These are phyloP conservation scores for Muntiacus muntjak DNA, from an alignment of 2,113 vertebrate species.

Conservation along the genomic window DNA sequence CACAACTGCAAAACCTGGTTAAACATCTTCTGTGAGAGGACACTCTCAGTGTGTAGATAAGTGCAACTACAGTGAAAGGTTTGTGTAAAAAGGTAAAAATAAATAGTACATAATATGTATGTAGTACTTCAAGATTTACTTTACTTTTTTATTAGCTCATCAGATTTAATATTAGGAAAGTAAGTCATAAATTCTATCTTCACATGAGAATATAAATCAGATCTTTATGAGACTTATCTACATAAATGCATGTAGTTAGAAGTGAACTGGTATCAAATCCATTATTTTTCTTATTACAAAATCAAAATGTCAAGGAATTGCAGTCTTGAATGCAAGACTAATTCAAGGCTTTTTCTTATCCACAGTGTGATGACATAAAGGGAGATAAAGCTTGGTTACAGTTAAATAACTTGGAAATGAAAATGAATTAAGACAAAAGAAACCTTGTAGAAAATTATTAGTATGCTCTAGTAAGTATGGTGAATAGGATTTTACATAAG, in stretches of 20 bases:
- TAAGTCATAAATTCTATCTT: neutral
- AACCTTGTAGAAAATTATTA: neutral
- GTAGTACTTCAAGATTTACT: neutral
- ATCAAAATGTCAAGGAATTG: neutral
- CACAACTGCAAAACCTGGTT: neutral
- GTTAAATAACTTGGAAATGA: neutral
- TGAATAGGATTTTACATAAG: neutral
- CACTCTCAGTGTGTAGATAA: neutral
- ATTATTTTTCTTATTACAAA: neutral
- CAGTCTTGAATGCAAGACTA: neutral
- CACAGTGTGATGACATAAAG: too few species aligned
- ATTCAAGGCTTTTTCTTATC: neutral
- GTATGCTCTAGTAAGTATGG: neutral
- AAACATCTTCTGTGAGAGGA: neutral
- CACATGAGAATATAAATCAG: neutral
- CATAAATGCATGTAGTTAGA: neutral
- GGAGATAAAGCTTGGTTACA: neutral
- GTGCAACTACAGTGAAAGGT: rapidly evolving
- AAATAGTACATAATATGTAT: neutral
- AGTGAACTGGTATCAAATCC: neutral
- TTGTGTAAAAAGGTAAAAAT: neutral
- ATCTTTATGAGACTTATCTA: neutral
- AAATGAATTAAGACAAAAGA: neutral
- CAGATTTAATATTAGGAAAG: neutral
- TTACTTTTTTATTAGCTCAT: neutral